Evolutionary conservation across 2,888 invertebrate species (phyloP), one percentile per base, ranked within the genome.

Genomic region (Drosophila acutilabella): DNA sequence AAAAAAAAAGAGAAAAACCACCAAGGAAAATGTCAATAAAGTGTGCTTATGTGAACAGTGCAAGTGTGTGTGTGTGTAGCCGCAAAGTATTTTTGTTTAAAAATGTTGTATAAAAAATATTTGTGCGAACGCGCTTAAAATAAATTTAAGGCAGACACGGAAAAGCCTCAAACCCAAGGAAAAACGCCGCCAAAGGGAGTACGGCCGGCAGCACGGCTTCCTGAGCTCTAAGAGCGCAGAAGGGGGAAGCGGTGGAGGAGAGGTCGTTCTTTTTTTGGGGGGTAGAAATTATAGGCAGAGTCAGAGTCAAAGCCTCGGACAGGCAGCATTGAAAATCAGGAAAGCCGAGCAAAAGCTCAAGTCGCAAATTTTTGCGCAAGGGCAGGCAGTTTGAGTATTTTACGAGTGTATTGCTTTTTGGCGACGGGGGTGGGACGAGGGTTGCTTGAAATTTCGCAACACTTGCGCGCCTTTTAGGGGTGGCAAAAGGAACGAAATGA

Each of bases 351-450:
- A 75, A 86, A 86, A 86, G 85, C 85, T 89, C 89, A 86, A 86
- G 85, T 74, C 82, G 66, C 80, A 76, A 89, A 78, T 74, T 87
- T 86, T 86, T 86, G 85, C 85, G 85, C 85, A 86, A 86, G 85
- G 85, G 78, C 89, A 81, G 87, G 78, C 78, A 67, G 75, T 57
- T 76, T 81, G 85, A 80, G 80, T 68, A 65, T 64, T 64, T 67
- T 61, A 65, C 45, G 79, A 65, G 75, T 67, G 62, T 68, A 14
- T 38, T 33, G 16, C 18, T 50, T 33, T 36, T 16, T 11, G 1
- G 13, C n/a, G 30, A 8, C 40, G 44, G 56, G 23, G 40, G 23
- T 13, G 60, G 41, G 38, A 60, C 48, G 51, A 53, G 77, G 77
- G 81, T 78, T 51, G 59, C 40, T 38, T 53, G 62, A 87, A 77